Percentiles rank a stretch among this genome's conserved stretches.
Conservation (phyloP, 1,140 invertebrate genomes). For the Neodiprion fabricii region DNA sequence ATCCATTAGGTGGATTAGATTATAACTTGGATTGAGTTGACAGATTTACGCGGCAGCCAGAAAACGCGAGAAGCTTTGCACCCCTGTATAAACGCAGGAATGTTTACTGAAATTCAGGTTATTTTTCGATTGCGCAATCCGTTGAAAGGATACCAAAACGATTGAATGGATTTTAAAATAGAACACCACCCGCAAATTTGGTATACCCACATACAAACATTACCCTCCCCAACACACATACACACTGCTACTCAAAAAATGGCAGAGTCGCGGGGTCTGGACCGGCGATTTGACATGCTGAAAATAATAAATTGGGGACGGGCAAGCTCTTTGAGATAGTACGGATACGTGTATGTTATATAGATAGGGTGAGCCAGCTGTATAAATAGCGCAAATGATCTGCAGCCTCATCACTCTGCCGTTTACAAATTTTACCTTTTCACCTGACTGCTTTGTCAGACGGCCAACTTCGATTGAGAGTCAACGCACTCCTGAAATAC, state of each 20-base stretch:
- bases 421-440: conserved; percentile 12
- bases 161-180: conserved; percentile 4
- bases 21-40: not conserved
- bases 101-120: not conserved
- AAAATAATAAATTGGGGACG: conserved; percentile 14
- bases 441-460: conserved; percentile 1
- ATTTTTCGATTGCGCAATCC: not conserved
- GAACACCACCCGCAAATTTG: not conserved
- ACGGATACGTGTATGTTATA: not conserved
- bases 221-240: not conserved
- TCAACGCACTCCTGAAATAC: not conserved
- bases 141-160: not conserved
- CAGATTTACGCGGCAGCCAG: not conserved
- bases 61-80: not conserved
- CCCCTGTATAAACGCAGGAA: not conserved
- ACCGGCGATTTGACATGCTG: conserved; percentile 6
- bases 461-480: conserved; percentile 4
- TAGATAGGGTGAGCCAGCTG: conserved; percentile 17
- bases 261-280: not conserved
- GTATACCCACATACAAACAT: too few relatives aligned
- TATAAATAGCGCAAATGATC: conserved; percentile 16
- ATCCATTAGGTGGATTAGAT: too few relatives aligned
- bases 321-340: not conserved
- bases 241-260: not conserved
- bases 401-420: conserved; percentile 12